Evolutionary conservation across 2,113 vertebrate species (phyloP), one percentile per base, ranked within the genome.

Genomic region (Zootoca vivipara): DNA sequence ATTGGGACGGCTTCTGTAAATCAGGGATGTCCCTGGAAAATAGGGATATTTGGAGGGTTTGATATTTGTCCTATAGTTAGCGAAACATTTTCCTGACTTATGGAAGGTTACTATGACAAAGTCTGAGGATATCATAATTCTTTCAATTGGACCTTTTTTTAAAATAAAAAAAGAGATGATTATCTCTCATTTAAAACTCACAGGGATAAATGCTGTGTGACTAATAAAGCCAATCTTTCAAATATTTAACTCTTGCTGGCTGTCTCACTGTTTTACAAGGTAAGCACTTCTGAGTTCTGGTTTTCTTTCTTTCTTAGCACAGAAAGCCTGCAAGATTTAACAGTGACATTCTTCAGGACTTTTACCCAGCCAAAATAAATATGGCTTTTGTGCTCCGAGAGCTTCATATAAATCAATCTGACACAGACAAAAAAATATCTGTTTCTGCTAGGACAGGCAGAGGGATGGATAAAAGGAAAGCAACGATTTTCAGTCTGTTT

Each of bases 401-500:
- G 35, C 35, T 52, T 74, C 18, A 18, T 58, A 81, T 56, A 42
- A 85, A 90, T 87, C 65, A 83, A 82, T 70, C 64, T 87, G 82
- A 90, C 64, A 28, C 15, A 7, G 16, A 35, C 72, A 73, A n/a
- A 18, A 3, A 22, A 85, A 0, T 77, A 86, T 65, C 15, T 46
- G 16, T 35, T 90, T 73, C 15, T 86, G 26, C 58, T 82, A 78
- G 35, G 62, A 72, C 30, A 83, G 82, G 40, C 40, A 88, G 40
- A 56, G 13, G 72, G 0, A 69, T 1, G 7, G 85, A 74, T 80
- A 75, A 85, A 87, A 91, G 83, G 9, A 85, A 88, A 0, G 0
- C 83, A 86, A 93, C 86, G 7, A 3, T 90, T 93, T 93, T 52
- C 33, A 85, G 56, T 58, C n/a, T 94, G 78, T 86, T 86, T 35